Percentiles rank a stretch among this genome's conserved stretches.
These are phyloP conservation scores for Trichomalopsis sarcophagae DNA, from an alignment of 1,140 invertebrate species.

Conservation along the genomic window DNA sequence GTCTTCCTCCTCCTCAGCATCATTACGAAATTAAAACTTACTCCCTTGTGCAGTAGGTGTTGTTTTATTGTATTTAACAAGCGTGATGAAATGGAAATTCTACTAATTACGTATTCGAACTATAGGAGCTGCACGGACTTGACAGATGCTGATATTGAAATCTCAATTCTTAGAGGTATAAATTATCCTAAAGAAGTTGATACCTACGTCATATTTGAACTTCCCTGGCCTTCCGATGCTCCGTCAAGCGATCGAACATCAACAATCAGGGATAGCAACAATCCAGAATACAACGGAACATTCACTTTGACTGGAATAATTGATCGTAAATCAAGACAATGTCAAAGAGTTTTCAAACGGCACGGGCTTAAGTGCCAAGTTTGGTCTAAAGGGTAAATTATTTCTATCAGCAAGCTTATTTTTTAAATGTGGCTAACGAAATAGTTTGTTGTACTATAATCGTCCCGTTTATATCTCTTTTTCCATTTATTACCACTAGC, in stretches of 20 bases:
- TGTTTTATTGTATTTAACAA: conserved; percentile 19
- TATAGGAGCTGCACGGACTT: conserved; percentile 91
- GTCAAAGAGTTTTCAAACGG: conserved; percentile 90
- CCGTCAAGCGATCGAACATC: conserved; percentile 85
- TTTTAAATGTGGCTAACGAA: background rate
- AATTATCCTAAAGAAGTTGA: conserved; percentile 94
- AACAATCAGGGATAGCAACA: conserved; percentile 89
- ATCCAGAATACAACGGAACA: conserved; percentile 89
- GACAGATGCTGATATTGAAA: conserved; percentile 91
- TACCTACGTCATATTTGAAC: conserved; percentile 95
- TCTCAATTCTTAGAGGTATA: conserved; percentile 90
- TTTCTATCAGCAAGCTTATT: background rate
- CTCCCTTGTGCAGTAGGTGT: conserved; percentile 88
- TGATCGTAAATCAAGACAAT: conserved; percentile 85
- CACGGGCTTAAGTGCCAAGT: conserved; percentile 93
- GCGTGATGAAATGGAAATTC: background rate
- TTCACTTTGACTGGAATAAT: conserved; percentile 84
- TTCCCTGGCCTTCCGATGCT: conserved; percentile 92
- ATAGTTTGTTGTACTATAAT: no score
- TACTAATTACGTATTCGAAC: conserved; percentile 31
- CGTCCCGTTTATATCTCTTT: no score
- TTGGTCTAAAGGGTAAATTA: conserved; percentile 92
- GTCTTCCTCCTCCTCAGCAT: conserved; percentile 87
- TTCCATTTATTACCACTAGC: no score
- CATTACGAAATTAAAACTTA: conserved; percentile 95